Conservation (phyloP, 1,140 invertebrate species). For the Drosophila nigrodunni region DNA sequence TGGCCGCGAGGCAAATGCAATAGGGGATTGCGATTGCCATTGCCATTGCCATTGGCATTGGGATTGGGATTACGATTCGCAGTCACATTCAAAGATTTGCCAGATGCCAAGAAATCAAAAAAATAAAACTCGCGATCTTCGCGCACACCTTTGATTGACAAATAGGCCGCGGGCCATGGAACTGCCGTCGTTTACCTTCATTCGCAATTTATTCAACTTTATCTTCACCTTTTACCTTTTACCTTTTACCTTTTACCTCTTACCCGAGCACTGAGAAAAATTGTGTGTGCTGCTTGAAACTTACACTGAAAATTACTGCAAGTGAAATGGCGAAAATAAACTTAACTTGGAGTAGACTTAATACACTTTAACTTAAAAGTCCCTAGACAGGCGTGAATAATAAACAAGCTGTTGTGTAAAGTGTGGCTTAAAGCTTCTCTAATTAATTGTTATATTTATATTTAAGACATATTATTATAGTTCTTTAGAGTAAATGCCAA, state of each 20-base stretch:
- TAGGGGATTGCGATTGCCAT: not conserved
- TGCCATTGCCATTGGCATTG: not conserved
- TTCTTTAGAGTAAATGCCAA: no score
- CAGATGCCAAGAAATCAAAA: conserved; percentile 27
- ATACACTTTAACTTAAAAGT: no score
- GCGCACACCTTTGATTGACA: conserved; percentile 65
- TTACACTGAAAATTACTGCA: no score
- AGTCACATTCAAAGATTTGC: conserved; percentile 21
- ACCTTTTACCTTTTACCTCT: conserved; percentile 5
- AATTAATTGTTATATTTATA: no score
- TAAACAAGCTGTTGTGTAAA: no score
- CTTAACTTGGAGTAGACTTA: no score
- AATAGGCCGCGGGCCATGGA: conserved; percentile 53
- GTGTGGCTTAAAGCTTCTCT: no score
- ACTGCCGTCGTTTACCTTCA: conserved; percentile 13
- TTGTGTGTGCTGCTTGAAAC: no score
- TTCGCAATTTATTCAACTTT: not conserved
- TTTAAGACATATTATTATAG: no score
- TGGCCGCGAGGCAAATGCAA: conserved; percentile 2
- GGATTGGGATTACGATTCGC: not conserved
- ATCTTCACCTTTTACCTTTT: not conserved
- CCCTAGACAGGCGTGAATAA: no score
- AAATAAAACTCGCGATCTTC: conserved; percentile 40
- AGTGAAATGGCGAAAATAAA: no score
- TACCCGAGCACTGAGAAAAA: no score